Conservation (phyloP, 2,797 vertebrate genomes). For the Galago senegalensis region DNA sequence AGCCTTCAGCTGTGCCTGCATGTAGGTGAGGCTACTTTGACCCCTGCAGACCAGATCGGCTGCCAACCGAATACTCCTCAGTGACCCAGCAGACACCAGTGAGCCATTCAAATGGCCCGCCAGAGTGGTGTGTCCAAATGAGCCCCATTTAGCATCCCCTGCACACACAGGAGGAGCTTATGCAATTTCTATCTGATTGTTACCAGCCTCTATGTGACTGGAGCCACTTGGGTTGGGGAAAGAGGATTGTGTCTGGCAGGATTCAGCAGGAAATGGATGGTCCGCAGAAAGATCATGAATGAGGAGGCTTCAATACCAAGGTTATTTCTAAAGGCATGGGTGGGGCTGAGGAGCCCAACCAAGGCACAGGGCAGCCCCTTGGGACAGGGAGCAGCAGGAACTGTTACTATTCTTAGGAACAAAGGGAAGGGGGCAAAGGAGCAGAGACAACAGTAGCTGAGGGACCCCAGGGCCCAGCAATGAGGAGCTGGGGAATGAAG, state of each 20-base stretch:
- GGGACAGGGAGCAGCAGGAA: not conserved
- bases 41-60: not conserved
- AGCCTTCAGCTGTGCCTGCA: not conserved
- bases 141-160: fast-evolving
- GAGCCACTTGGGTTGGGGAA: not conserved
- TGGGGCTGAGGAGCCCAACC: not conserved
- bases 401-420: too few species aligned
- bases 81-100: fast-evolving
- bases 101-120: too few species aligned
- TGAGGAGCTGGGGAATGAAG: too few species aligned
- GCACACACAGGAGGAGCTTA: not conserved
- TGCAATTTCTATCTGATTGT: fast-evolving
- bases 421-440: not conserved
- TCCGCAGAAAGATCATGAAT: fast-evolving
- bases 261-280: not conserved
- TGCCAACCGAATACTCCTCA: fast-evolving
- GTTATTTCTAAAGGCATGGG: not conserved
- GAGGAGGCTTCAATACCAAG: not conserved
- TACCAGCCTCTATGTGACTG: not conserved
- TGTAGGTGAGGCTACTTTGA: fast-evolving
- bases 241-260: not conserved
- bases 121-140: not conserved
- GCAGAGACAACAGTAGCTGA: not conserved
- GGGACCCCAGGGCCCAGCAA: not conserved
- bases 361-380: not conserved